Percentiles rank a stretch among this genome's conserved stretches.
Conservation (phyloP, 2,888 invertebrate genomes). For the Chymomyza amoena region DNA sequence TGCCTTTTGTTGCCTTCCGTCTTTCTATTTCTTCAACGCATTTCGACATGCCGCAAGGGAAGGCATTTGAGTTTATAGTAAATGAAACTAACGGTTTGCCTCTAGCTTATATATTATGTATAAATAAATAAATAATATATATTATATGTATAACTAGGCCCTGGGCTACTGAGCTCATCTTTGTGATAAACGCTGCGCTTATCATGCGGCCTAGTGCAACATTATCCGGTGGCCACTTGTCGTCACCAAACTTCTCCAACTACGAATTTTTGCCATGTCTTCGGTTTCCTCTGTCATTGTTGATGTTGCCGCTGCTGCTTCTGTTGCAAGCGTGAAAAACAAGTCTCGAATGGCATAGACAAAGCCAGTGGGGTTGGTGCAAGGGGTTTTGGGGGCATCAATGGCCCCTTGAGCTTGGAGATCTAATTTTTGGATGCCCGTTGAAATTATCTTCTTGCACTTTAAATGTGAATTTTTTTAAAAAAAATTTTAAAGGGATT, state of each 20-base stretch:
- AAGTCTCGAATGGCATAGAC: conserved; percentile 49
- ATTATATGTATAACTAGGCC: conserved; percentile 10
- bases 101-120: neutral
- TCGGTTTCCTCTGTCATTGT: conserved; percentile 9
- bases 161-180: conserved; percentile 17
- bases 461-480: too few relatives aligned
- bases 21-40: conserved; percentile 27
- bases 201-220: conserved; percentile 19
- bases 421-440: too few relatives aligned
- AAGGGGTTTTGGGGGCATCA: too few relatives aligned
- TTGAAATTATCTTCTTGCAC: too few relatives aligned
- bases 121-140: neutral
- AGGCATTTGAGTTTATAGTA: neutral
- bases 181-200: neutral
- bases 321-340: conserved; percentile 45
- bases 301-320: conserved; percentile 30
- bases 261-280: neutral
- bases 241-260: conserved; percentile 30
- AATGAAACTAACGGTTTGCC: conserved; percentile 25
- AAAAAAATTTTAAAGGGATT: too few relatives aligned
- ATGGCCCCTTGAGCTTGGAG: too few relatives aligned
- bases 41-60: conserved; percentile 25
- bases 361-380: neutral
- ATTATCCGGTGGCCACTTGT: conserved; percentile 41
- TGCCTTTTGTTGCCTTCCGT: conserved; percentile 46